Evolutionary conservation across 2,113 vertebrate species (phyloP).

Genomic region (Anser cygnoides): DNA sequence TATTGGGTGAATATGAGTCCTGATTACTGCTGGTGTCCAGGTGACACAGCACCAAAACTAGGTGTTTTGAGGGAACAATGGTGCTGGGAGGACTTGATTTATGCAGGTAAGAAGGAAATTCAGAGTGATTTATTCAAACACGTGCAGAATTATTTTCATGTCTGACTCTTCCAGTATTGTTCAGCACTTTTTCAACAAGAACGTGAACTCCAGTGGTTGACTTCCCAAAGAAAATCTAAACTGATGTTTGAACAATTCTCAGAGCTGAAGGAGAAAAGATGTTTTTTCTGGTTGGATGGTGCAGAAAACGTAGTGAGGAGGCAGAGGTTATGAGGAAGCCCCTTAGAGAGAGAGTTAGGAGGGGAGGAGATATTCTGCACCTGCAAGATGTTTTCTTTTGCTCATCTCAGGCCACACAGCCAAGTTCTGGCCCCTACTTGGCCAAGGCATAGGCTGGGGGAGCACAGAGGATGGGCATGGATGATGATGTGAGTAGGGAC

Average conservation of each 20-base stretch:
- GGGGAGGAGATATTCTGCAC: background rate
- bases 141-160: background rate
- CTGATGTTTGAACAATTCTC: background rate
- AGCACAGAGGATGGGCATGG: background rate
- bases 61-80: background rate
- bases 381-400: background rate
- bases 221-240: background rate
- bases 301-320: background rate
- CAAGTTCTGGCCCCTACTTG: background rate
- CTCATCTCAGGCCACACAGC: background rate
- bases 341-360: background rate
- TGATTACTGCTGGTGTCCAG: background rate
- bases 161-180: background rate
- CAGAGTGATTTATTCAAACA: background rate
- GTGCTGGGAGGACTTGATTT: background rate
- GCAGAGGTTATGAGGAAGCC: background rate
- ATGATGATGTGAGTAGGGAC: background rate
- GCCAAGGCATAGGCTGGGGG: background rate
- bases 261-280: background rate
- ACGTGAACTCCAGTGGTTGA: background rate
- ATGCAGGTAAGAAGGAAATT: background rate
- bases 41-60: no score
- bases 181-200: background rate
- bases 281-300: background rate
- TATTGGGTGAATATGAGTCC: background rate